Percentiles rank a stretch among this genome's conserved stretches.
Evolutionary conservation across 2,797 vertebrate species (phyloP).

Genomic region (Phoeniculus purpureus): DNA sequence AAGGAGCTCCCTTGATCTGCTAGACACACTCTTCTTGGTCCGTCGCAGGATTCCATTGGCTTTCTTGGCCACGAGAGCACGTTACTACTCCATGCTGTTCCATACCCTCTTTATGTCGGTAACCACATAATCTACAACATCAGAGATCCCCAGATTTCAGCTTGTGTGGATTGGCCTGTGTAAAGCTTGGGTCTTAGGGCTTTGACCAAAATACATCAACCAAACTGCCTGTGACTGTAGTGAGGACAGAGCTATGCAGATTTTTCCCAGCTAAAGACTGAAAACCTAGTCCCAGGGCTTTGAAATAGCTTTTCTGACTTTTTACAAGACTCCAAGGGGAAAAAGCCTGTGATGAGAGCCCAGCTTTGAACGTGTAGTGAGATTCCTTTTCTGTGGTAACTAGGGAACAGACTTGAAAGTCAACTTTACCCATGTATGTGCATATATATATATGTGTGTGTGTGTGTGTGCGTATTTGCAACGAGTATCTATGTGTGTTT

Average conservation of each 20-base stretch:
- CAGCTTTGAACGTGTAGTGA: background rate
- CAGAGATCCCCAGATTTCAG: background rate
- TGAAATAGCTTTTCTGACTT: background rate
- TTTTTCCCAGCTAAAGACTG: background rate
- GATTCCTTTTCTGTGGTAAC: background rate
- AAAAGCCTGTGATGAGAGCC: background rate
- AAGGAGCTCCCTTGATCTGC: too few relatives aligned
- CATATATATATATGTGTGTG: background rate
- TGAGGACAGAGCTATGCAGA: background rate
- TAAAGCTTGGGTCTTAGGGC: background rate
- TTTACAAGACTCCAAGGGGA: background rate
- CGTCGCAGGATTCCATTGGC: too few relatives aligned
- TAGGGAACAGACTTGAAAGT: constrained; percentile 29
- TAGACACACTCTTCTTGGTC: too few relatives aligned
- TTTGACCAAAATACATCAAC: background rate
- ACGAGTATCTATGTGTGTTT: background rate
- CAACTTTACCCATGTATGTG: background rate
- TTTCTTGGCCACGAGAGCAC: too few relatives aligned
- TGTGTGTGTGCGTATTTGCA: background rate
- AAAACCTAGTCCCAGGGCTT: background rate
- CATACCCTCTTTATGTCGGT: too few relatives aligned
- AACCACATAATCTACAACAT: too few relatives aligned
- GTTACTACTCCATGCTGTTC: too few relatives aligned
- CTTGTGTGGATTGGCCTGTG: background rate
- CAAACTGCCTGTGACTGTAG: background rate